Percentiles rank a stretch among this genome's conserved stretches.
These are phyloP conservation scores for Hofmannophila pseudospretella DNA, from an alignment of 2,888 invertebrate species.

Conservation along the genomic window DNA sequence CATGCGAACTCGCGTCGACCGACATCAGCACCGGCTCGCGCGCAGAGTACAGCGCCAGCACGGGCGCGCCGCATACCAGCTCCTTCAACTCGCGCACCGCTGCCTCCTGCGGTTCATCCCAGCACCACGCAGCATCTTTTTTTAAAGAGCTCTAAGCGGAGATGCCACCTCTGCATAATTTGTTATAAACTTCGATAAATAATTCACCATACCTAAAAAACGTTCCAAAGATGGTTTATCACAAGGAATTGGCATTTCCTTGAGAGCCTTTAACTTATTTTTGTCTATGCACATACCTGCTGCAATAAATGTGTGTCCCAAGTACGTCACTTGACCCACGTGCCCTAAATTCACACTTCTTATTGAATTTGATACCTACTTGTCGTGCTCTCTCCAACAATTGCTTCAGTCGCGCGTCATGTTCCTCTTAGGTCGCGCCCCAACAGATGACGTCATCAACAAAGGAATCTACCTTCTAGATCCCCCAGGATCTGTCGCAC, in stretches of 20 bases:
- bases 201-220: conserved; percentile 14
- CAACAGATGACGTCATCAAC: conserved; percentile 10
- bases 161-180: conserved; percentile 7
- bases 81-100: conserved; percentile 5
- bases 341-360: conserved; percentile 7
- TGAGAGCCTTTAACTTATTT: conserved; percentile 8
- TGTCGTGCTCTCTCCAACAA: conserved; percentile 8
- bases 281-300: conserved; percentile 11
- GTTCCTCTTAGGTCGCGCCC: conserved; percentile 9
- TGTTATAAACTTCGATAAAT: conserved; percentile 13
- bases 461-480: conserved; percentile 12
- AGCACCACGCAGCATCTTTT: conserved; percentile 10
- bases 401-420: conserved; percentile 11
- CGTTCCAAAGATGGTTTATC: conserved; percentile 10
- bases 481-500: conserved; percentile 5
- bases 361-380: conserved; percentile 14
- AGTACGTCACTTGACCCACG: conserved; percentile 6
- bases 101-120: conserved; percentile 6
- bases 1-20: conserved; percentile 16
- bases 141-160: conserved; percentile 9
- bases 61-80: conserved; percentile 9
- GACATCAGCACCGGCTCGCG: conserved; percentile 12
- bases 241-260: conserved; percentile 8
- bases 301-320: conserved; percentile 9
- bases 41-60: conserved; percentile 7